Conservation (phyloP, 2,888 invertebrate genomes). For the Rotaria sp. region DNA sequence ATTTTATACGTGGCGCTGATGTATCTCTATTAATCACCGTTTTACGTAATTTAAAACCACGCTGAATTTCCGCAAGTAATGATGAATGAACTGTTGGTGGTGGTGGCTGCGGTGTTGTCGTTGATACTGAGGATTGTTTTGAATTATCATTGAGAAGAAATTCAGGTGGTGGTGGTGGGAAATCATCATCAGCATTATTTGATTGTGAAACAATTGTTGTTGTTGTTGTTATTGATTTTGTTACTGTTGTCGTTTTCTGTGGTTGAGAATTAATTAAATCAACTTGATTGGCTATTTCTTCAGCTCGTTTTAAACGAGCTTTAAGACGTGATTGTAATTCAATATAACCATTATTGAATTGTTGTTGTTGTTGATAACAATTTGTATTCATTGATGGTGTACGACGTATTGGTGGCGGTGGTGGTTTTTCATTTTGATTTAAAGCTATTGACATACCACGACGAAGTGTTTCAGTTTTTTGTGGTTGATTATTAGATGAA, state of each 20-base stretch:
- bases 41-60: not conserved
- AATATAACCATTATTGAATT: not conserved
- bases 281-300: conserved; percentile 3
- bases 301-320: conserved; percentile 18
- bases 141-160: not conserved
- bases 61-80: not conserved
- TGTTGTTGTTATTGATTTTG: not conserved
- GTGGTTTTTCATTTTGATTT: not conserved
- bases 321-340: conserved; percentile 25
- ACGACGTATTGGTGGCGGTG: conserved; percentile 15
- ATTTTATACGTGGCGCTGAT: not conserved
- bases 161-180: conserved; percentile 21
- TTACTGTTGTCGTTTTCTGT: not conserved
- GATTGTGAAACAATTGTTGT: not conserved
- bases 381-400: conserved; percentile 26
- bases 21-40: not conserved
- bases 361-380: conserved; percentile 7
- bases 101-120: too few relatives aligned
- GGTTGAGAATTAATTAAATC: not conserved
- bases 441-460: not conserved
- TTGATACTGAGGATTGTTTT: not conserved
- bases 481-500: not conserved
- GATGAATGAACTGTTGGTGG: not conserved
- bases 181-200: not conserved
- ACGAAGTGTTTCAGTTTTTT: not conserved